A percentile compares a stretch with the other conserved stretches of the same genome.
These are phyloP conservation scores for Cuculus canorus DNA, from an alignment of 2,797 vertebrate species.

Conservation along the genomic window DNA sequence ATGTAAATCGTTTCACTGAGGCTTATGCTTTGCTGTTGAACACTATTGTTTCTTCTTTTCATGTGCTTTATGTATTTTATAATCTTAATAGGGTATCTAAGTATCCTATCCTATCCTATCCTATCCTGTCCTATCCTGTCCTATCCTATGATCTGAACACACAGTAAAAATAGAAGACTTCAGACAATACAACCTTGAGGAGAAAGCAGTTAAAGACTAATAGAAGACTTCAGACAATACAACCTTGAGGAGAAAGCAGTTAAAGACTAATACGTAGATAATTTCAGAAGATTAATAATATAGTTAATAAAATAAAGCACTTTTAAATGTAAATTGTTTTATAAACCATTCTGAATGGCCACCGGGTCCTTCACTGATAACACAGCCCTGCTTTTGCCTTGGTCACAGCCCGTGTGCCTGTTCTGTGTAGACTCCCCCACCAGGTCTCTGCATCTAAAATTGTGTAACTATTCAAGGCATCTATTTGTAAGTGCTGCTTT, in stretches of 20 bases:
- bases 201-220: background rate
- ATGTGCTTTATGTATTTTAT: background rate
- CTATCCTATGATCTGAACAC: too few relatives aligned
- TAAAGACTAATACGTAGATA: background rate
- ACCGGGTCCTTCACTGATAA: background rate
- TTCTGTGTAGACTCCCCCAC: background rate
- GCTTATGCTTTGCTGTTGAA: background rate
- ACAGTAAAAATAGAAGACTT: background rate
- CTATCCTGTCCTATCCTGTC: too few relatives aligned
- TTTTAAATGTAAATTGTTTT: background rate
- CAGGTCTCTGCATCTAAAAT: background rate
- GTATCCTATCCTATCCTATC: too few relatives aligned
- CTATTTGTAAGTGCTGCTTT: background rate
- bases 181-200: background rate
- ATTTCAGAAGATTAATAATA: background rate
- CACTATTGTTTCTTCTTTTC: background rate
- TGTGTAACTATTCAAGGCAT: background rate
- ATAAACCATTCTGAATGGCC: background rate
- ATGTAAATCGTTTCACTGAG: background rate
- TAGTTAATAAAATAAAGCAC: background rate
- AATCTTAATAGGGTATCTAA: background rate
- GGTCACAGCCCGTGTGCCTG: background rate
- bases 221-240: background rate
- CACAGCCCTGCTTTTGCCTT: background rate
- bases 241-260: background rate